Evolutionary conservation across 1,140 invertebrate species (phyloP).

Genomic region (Dreissena polymorpha): DNA sequence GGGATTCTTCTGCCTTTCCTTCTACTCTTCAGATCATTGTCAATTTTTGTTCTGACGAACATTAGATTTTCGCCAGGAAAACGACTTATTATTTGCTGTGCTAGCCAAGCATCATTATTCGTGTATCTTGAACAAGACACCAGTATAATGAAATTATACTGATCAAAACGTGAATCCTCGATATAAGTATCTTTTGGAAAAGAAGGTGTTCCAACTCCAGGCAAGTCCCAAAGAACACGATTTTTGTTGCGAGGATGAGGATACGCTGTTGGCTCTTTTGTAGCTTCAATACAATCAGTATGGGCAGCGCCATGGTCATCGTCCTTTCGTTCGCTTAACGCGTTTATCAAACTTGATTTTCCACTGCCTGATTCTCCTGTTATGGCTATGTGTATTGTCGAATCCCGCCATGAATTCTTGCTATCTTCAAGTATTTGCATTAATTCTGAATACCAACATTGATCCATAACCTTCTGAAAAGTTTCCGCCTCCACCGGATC

Average conservation of each 20-base stretch:
- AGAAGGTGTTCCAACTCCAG: not conserved
- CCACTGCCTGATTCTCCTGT: not conserved
- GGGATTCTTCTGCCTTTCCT: no score
- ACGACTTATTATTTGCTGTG: no score
- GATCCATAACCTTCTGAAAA: no score
- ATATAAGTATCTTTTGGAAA: not conserved
- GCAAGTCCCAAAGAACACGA: slow-evolving; percentile 12
- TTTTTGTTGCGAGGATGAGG: not conserved
- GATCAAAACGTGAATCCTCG: not conserved
- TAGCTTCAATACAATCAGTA: not conserved
- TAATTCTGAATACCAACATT: no score
- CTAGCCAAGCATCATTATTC: not conserved
- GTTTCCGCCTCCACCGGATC: no score
- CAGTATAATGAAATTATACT: not conserved
- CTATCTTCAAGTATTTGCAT: no score
- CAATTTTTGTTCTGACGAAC: no score
- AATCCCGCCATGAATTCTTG: not conserved
- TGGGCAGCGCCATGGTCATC: not conserved
- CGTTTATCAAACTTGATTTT: slow-evolving; percentile 7
- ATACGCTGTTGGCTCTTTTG: not conserved
- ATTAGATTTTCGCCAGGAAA: no score
- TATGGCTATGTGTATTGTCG: not conserved
- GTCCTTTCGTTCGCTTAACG: not conserved
- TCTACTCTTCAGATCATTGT: no score
- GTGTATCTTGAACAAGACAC: not conserved